Conservation (phyloP, 2,113 vertebrate species). For the Hydrochoerus hydrochaeris region DNA sequence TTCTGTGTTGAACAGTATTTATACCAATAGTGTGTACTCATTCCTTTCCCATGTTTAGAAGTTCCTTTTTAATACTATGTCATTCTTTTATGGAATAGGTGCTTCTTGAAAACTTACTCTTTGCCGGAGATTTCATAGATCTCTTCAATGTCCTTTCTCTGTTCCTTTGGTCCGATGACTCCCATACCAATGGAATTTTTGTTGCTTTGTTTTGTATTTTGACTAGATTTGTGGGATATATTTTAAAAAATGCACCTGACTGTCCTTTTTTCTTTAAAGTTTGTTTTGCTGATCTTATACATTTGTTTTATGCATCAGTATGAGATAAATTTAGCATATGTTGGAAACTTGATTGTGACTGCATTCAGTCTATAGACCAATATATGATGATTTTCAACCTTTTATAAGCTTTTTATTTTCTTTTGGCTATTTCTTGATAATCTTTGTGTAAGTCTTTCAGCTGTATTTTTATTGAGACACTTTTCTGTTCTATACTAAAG, state of each 20-base stretch:
- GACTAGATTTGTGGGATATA: background rate
- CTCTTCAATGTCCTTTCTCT: background rate
- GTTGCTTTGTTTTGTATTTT: constrained; percentile 41
- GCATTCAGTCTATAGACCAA: background rate
- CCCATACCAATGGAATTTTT: background rate
- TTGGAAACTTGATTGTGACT: constrained; percentile 47
- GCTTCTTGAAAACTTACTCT: background rate
- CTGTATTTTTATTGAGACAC: background rate
- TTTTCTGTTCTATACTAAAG: background rate
- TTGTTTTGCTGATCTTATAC: background rate
- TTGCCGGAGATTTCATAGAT: background rate
- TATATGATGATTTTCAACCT: background rate
- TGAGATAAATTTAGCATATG: background rate
- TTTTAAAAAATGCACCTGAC: background rate
- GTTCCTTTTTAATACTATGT: background rate
- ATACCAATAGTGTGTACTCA: background rate
- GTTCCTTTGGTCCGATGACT: background rate
- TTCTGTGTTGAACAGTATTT: background rate
- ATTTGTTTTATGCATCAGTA: background rate
- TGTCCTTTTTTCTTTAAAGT: background rate
- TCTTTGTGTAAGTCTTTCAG: background rate
- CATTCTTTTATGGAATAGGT: background rate
- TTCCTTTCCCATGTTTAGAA: background rate
- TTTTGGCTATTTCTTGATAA: constrained; percentile 24
- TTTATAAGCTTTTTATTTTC: constrained; percentile 30